Percentiles rank a stretch among this genome's conserved stretches.
phyloP scores from a whole-genome alignment of 2,113 vertebrate genomes.

The Sebastes schlegelii region DNA sequence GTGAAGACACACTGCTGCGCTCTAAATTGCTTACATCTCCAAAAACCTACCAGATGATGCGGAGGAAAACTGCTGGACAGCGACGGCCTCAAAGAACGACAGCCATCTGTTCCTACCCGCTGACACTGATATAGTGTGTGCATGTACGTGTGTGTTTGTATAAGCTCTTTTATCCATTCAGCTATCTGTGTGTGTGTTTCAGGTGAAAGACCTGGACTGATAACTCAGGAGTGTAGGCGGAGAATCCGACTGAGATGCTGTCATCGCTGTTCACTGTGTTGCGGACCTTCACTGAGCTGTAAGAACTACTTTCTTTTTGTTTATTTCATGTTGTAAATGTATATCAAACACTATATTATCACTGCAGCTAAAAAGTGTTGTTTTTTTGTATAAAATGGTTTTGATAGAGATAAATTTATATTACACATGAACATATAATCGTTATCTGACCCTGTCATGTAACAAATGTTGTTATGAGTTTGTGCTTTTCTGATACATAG shows the following conservation, averaged over 20 bases:
- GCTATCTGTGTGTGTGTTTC: constrained; percentile 63
- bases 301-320: constrained; percentile 39
- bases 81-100: constrained; percentile 24
- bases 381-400: neutral
- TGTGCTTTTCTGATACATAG: neutral
- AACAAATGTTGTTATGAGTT: neutral
- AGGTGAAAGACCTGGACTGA: constrained; percentile 44
- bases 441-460: neutral
- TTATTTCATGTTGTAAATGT: neutral
- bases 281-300: constrained; percentile 79
- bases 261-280: constrained; percentile 66
- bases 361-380: neutral
- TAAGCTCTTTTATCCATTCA: constrained; percentile 14
- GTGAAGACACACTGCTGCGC: constrained; percentile 41
- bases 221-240: neutral
- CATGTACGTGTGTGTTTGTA: neutral
- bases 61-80: constrained; percentile 42
- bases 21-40: constrained; percentile 58
- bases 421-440: neutral
- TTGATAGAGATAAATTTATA: neutral
- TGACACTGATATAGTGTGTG: constrained; percentile 17
- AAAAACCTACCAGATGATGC: constrained; percentile 57
- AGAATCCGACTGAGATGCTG: constrained; percentile 62
- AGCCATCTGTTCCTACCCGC: constrained; percentile 58
- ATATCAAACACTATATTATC: neutral